Base-by-base conservation (phyloP, 2,797 vertebrate species). In the Lithobates pipiens region DNA sequence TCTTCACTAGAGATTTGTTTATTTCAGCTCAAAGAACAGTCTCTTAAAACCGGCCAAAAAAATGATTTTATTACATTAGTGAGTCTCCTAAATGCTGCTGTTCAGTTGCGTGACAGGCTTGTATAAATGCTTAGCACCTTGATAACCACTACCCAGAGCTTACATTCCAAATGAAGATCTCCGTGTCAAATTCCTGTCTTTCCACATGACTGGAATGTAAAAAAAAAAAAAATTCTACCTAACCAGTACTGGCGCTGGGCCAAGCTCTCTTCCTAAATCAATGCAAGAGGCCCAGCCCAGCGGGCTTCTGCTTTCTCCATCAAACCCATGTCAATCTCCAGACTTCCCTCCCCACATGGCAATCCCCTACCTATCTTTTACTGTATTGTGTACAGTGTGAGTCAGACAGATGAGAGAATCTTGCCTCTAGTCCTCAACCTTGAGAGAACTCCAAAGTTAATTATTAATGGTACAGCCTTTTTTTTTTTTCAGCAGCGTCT, bases 151-250 rank as follows among this genome's bases (percentile, higher is more conserved):
- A 83, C 80, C 42, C 80, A 87, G 34, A 83, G 80, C 70, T 69
- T 42, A 83, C 80, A 87, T 83, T 87, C 85, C 80, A 87, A 83
- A 87, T 83, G 67, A 67, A 79, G 76, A 87, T 87, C 85, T 79
- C 80, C 32, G 61, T 87, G 85, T 87, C 85, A 87, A 87, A 83
- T 87, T 87, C 85, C 80, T 87, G 85, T 83, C 76, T 83, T 87
- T 87, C 70, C 85, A 87, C 85, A 87, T 87, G 85, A 83, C 57
- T 87, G 85, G 76, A 87, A 87, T 83, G 85, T 75, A 54, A 79
- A 86, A 86, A 76, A 76, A 77, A 61, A 71, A 81, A 81, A 73
- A 82, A 25, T 74, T 57, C 70, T 78, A 81, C 78, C 77, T 85
- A 83, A 78, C 76, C 44, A 83, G 75, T 57, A 23, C 85, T 87